Conservation (phyloP, 2,888 invertebrate genomes). For the Oegoconia quadripuncta region DNA sequence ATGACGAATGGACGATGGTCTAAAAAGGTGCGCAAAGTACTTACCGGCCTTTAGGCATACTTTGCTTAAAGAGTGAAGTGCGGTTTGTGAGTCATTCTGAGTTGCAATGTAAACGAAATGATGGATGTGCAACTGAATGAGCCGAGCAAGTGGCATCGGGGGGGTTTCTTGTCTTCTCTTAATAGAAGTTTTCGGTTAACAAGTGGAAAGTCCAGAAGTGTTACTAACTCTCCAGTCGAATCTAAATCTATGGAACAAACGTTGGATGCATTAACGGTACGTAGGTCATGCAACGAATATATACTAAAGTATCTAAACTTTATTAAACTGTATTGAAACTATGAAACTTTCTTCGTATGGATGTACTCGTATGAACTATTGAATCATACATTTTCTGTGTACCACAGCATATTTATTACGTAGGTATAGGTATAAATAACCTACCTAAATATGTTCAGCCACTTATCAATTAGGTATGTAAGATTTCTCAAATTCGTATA, state of each 20-base stretch:
- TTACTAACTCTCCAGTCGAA: constrained; percentile 44
- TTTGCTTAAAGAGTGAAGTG: constrained; percentile 48
- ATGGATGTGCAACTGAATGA: constrained; percentile 66
- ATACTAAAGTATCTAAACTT: too few species aligned
- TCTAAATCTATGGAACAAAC: constrained; percentile 47
- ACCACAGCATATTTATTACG: too few species aligned
- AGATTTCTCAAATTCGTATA: too few species aligned
- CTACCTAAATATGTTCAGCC: too few species aligned
- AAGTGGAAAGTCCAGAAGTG: constrained; percentile 51
- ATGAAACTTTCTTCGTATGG: too few species aligned
- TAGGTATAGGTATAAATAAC: too few species aligned
- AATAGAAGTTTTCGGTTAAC: constrained; percentile 70
- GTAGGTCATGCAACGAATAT: too few species aligned
- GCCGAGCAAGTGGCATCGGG: constrained; percentile 66
- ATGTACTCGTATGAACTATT: too few species aligned
- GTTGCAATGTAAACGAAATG: constrained; percentile 38
- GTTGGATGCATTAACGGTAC: constrained; percentile 48
- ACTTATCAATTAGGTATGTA: too few species aligned
- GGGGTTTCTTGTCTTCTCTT: constrained; percentile 67
- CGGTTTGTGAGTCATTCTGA: constrained; percentile 13
- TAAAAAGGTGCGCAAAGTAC: constrained; percentile 35
- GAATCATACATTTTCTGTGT: too few species aligned
- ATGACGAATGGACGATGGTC: constrained; percentile 27
- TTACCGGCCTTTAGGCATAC: constrained; percentile 56
- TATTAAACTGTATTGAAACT: too few species aligned